A percentile compares a stretch with the other conserved stretches of the same genome.
These are phyloP conservation scores for Schizopygopsis pylzovi DNA, from an alignment of 2,797 vertebrate genomes.

Conservation along the genomic window DNA sequence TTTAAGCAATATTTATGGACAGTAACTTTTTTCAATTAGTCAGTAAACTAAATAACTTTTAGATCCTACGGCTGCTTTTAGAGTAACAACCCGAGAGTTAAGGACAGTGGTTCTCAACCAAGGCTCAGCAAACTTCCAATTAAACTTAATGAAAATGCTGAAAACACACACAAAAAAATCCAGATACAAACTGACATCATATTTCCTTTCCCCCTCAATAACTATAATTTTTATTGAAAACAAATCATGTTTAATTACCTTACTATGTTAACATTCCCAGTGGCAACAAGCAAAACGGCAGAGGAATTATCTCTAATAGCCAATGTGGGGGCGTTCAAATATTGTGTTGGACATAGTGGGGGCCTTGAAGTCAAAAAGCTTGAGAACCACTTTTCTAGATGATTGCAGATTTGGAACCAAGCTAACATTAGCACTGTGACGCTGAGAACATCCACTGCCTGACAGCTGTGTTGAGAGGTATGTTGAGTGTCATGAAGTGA, in stretches of 20 bases:
- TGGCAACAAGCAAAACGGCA: neutral
- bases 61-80: neutral
- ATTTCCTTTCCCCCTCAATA: neutral
- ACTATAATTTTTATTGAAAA: neutral
- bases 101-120: neutral
- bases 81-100: neutral
- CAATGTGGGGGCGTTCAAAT: neutral
- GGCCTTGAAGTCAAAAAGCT: neutral
- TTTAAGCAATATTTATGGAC: neutral
- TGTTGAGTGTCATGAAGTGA: conserved; percentile 21
- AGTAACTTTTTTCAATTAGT: neutral
- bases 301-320: neutral
- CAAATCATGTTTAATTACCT: neutral
- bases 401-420: neutral
- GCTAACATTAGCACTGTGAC: neutral
- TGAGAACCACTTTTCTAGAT: neutral
- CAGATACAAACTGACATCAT: neutral
- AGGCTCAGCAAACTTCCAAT: neutral
- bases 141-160: neutral
- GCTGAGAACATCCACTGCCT: conserved; percentile 14
- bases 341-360: neutral
- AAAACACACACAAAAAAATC: neutral
- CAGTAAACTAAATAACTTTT: neutral
- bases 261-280: neutral
- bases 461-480: conserved; percentile 35